These are phyloP conservation scores for Holothuria glaberrima DNA, from an alignment of 35 echinoderm and acorn worm genomes.

Conservation along the genomic window DNA sequence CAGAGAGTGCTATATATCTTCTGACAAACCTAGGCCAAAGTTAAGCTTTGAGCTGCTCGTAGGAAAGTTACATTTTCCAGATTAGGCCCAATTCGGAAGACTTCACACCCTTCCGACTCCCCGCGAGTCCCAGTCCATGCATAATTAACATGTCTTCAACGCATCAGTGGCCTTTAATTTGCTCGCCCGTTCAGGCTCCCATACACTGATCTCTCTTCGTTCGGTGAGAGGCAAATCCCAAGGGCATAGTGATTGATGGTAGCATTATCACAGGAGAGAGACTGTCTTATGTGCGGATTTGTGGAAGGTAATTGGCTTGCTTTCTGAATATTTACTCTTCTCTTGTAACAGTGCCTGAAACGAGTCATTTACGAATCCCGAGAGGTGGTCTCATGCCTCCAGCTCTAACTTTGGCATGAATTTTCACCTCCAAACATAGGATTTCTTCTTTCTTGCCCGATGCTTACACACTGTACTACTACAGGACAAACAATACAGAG, in stretches of 20 bases:
- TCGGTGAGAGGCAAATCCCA: conserved; percentile 45
- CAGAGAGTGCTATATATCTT: no score
- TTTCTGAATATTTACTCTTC: conserved; percentile 51
- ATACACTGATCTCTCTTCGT: conserved; percentile 17
- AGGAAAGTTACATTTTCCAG: conserved; percentile 63
- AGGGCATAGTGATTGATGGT: conserved; percentile 43
- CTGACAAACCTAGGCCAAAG: no score
- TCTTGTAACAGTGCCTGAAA: conserved; percentile 52
- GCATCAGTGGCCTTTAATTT: conserved; percentile 62
- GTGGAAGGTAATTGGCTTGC: conserved; percentile 58
- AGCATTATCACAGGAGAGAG: conserved; percentile 51
- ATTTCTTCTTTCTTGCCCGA: not conserved
- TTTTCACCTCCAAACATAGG: conserved; percentile 28
- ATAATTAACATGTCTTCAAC: conserved; percentile 71
- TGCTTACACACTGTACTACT: no score
- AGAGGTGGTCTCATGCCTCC: conserved; percentile 35
- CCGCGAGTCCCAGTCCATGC: conserved; percentile 55
- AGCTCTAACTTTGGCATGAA: conserved; percentile 27
- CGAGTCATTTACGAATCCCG: conserved; percentile 52
- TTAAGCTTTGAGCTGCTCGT: not conserved
- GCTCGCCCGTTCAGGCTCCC: conserved; percentile 31
- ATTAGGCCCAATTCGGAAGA: conserved; percentile 62
- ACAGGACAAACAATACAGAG: no score
- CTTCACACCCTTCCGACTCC: conserved; percentile 65
- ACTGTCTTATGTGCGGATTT: conserved; percentile 55